A percentile compares a stretch with the other conserved stretches of the same genome.
These are phyloP conservation scores for Phalanger gymnotis DNA, from an alignment of 2,797 vertebrate species.

Conservation along the genomic window DNA sequence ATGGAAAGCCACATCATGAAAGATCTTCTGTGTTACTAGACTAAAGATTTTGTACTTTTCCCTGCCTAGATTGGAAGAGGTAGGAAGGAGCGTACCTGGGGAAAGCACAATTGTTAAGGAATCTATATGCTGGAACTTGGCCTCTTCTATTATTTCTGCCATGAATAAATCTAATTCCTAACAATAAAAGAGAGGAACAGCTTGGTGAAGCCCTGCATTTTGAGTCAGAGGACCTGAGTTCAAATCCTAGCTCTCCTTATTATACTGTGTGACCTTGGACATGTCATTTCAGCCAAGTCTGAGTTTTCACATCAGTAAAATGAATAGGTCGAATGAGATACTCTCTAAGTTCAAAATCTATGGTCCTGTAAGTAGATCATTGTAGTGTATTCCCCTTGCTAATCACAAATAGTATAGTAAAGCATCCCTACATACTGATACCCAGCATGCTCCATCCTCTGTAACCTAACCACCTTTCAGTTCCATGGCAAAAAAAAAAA, in stretches of 20 bases:
- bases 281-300: not conserved
- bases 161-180: not conserved
- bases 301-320: not conserved
- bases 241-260: not conserved
- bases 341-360: not conserved
- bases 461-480: not conserved
- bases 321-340: not conserved
- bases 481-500: slow-evolving; percentile 24
- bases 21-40: not conserved
- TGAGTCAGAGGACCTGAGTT: not conserved
- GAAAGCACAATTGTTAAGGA: not conserved
- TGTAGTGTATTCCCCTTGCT: not conserved
- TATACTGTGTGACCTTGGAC: not conserved
- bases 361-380: not conserved
- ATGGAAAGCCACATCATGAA: not conserved
- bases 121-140: not conserved
- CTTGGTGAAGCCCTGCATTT: not conserved
- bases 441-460: not conserved
- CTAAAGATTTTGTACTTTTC: not conserved
- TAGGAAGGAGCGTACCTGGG: not conserved
- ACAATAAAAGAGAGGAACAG: not conserved
- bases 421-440: not conserved
- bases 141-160: not conserved
- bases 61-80: not conserved
- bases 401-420: not conserved